phyloP scores from a whole-genome alignment of 2,113 vertebrate species.

The Nicator chloris region DNA sequence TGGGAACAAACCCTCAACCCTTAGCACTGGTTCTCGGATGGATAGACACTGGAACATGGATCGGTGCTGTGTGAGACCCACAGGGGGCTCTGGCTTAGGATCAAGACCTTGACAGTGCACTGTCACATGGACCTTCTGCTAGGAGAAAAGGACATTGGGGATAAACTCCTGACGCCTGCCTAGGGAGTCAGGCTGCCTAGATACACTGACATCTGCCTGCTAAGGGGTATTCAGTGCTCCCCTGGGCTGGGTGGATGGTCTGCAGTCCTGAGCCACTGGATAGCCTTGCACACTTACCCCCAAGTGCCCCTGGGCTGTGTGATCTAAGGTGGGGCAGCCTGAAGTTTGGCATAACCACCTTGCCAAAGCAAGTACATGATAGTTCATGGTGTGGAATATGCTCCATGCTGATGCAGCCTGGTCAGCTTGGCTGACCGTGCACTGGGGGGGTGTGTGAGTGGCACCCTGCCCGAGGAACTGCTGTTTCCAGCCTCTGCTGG shows the following conservation, averaged over 20 bases:
- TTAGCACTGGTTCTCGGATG: not conserved
- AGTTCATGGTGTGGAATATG: rapidly evolving
- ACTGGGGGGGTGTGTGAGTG: not conserved
- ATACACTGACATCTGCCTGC: not conserved
- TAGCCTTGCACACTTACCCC: rapidly evolving
- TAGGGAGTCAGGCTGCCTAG: not conserved
- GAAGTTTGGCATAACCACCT: not conserved
- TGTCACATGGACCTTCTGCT: not conserved
- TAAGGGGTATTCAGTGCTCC: too few relatives aligned
- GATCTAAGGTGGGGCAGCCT: not conserved
- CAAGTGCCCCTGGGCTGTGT: not conserved
- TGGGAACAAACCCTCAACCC: not conserved
- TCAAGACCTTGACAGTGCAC: not conserved
- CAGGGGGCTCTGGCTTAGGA: not conserved
- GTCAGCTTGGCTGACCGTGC: rapidly evolving
- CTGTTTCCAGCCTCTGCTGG: constrained; percentile 59
- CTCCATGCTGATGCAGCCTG: not conserved
- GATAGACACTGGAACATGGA: not conserved
- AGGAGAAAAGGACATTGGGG: not conserved
- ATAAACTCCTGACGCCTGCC: not conserved
- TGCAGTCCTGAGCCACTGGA: not conserved
- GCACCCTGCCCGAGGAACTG: not conserved
- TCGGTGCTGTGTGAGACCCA: not conserved
- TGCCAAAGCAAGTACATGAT: rapidly evolving
- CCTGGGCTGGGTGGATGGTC: not conserved